Evolutionary conservation across 2,888 invertebrate species (phyloP).

Genomic region (Xiphydria camelus): DNA sequence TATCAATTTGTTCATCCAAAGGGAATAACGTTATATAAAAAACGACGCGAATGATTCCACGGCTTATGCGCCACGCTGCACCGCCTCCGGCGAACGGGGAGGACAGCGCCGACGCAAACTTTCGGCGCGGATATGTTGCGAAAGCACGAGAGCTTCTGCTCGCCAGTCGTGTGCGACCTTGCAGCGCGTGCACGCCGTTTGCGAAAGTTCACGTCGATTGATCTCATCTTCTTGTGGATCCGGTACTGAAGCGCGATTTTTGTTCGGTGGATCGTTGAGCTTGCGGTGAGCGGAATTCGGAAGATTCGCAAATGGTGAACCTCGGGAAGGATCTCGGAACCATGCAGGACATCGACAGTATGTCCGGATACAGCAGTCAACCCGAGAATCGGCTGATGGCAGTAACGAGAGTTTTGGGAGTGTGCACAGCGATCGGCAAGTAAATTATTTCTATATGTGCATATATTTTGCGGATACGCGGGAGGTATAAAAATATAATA

Average conservation of each 20-base stretch:
- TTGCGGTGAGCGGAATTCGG: too few relatives aligned
- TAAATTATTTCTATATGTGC: too few relatives aligned
- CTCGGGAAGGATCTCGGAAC: constrained; percentile 35
- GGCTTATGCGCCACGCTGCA: too few relatives aligned
- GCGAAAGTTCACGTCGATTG: too few relatives aligned
- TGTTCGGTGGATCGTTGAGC: too few relatives aligned
- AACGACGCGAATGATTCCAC: too few relatives aligned
- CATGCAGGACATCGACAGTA: constrained; percentile 26
- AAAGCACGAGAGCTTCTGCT: constrained; percentile 25
- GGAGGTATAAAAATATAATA: too few relatives aligned
- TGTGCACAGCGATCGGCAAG: constrained; percentile 43
- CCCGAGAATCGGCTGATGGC: constrained; percentile 31
- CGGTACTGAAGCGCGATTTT: background rate
- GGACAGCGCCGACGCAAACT: constrained; percentile 33
- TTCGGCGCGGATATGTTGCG: constrained; percentile 34
- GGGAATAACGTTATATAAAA: too few relatives aligned
- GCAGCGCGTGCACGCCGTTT: constrained; percentile 25
- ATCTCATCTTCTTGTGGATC: background rate
- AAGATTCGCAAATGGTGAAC: too few relatives aligned
- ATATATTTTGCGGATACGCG: too few relatives aligned
- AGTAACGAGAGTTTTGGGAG: constrained; percentile 39
- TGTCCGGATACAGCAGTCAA: constrained; percentile 32
- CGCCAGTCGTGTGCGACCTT: constrained; percentile 36
- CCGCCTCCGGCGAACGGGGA: too few relatives aligned
- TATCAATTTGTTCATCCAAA: too few relatives aligned